Percentiles rank a stretch among this genome's conserved stretches.
Conservation (phyloP, 2,113 vertebrate genomes). For the Stegastes partitus region DNA sequence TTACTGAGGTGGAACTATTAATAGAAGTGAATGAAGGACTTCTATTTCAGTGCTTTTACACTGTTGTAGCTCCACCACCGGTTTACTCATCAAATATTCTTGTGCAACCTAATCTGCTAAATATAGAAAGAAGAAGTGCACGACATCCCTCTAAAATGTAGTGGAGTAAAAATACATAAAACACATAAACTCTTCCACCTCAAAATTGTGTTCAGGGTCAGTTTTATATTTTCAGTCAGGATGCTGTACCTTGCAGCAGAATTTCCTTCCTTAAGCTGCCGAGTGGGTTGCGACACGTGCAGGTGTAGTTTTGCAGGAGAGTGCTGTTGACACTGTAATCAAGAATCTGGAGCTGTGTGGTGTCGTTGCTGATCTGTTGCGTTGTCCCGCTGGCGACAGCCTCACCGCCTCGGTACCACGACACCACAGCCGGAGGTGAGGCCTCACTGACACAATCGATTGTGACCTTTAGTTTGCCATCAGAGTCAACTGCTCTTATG, state of each 20-base stretch:
- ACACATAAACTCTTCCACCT: neutral
- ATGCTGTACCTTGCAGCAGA: conserved; percentile 63
- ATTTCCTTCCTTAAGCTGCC: conserved; percentile 48
- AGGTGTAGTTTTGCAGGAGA: conserved; percentile 65
- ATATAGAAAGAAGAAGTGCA: neutral
- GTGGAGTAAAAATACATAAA: neutral
- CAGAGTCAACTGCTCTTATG: conserved; percentile 45
- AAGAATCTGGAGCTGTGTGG: conserved; percentile 57
- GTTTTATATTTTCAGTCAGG: neutral
- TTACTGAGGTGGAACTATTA: too few species aligned
- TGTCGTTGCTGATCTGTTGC: conserved; percentile 70
- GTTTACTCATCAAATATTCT: neutral
- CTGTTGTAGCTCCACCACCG: too few species aligned
- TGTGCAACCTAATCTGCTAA: neutral
- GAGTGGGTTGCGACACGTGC: conserved; percentile 72
- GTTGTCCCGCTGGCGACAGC: conserved; percentile 36
- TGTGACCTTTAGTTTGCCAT: conserved; percentile 69
- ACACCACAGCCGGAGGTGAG: conserved; percentile 64
- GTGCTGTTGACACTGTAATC: conserved; percentile 62
- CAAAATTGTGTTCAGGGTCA: too few species aligned
- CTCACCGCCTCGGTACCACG: conserved; percentile 69
- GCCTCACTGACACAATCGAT: conserved; percentile 71
- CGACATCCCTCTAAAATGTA: neutral
- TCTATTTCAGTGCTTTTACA: too few species aligned
- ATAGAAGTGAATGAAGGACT: too few species aligned